Evolutionary conservation across 2,888 invertebrate genomes (phyloP), one percentile per base, ranked within the genome.

Genomic region (Himalopsyche kuldschensis): DNA sequence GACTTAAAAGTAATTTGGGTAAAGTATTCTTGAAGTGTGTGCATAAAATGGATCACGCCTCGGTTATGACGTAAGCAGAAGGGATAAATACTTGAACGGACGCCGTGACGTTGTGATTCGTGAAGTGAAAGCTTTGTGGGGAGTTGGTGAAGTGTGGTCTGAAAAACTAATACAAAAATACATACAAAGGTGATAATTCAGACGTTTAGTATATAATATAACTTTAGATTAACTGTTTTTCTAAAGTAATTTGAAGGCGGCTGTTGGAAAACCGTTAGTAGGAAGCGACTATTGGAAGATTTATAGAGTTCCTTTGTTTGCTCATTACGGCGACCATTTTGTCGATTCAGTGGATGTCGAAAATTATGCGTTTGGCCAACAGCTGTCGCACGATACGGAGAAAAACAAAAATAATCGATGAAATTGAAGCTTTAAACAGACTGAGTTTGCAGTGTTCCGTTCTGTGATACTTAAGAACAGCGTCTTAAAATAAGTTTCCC

Each of bases 391-490:
- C 75, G 82, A 80, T 79, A 82, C 69, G 48, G 69, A 82, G 76
- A 69, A 48, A 78, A 82, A 80, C 79, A 41, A 80, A 82, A 84
- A 80, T 80, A 84, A 80, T 84, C 82, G 55, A 84, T 81, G 84
- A 81, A 81, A 81, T 84, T 76, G 41, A 84, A 84, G 84, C 84
- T 84, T 84, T 84, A 84, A 84, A 84, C 63, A 75, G 80, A 84
- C 84, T 80, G 82, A 84, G 84, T 82, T 82, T 82, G 84, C 82
- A 80, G 84, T 82, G 84, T 84, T 82, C 79, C 82, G 82, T 78
- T 84, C 84, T 84, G 84, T 84, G 84, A 84, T 84, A 84, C 84
- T 84, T 78, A 82, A 82, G 84, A 82, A 82, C 82, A 82, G 82
- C 82, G 55, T 41, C n/a, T 82, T 69, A 41, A 30, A 78, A 35